Evolutionary conservation across 2,797 vertebrate genomes (phyloP).

Genomic region (Myotis findleyi): DNA sequence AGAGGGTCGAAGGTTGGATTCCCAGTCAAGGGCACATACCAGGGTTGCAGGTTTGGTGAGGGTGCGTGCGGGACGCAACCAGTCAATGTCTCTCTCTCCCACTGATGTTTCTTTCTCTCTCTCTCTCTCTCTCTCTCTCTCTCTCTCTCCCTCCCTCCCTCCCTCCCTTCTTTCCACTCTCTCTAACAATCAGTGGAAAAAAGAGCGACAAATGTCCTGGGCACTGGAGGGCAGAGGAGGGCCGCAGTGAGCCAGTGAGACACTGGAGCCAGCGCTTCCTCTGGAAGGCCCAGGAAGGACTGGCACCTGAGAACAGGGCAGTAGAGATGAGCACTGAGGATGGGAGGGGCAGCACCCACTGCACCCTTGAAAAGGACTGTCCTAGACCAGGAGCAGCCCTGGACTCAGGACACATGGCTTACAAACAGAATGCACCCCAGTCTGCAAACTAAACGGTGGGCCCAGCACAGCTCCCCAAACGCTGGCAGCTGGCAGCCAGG

Average conservation of each 20-base stretch:
- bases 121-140: no score
- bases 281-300: not conserved
- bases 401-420: not conserved
- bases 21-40: not conserved
- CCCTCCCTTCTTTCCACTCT: no score
- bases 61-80: not conserved
- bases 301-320: not conserved
- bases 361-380: no score
- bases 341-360: not conserved
- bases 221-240: not conserved
- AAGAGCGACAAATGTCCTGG: not conserved
- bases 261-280: not conserved
- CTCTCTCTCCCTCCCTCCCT: no score
- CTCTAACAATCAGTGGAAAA: not conserved
- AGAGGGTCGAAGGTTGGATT: not conserved
- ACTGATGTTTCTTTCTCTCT: not conserved
- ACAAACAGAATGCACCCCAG: not conserved
- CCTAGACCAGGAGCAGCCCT: not conserved
- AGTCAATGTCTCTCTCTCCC: not conserved
- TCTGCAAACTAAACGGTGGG: not conserved
- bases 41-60: no score
- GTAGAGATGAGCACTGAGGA: not conserved
- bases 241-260: not conserved
- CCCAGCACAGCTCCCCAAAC: not conserved
- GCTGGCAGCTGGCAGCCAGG: not conserved